Conservation (phyloP, 2,888 invertebrate species). For the Drosophila mimetica region DNA sequence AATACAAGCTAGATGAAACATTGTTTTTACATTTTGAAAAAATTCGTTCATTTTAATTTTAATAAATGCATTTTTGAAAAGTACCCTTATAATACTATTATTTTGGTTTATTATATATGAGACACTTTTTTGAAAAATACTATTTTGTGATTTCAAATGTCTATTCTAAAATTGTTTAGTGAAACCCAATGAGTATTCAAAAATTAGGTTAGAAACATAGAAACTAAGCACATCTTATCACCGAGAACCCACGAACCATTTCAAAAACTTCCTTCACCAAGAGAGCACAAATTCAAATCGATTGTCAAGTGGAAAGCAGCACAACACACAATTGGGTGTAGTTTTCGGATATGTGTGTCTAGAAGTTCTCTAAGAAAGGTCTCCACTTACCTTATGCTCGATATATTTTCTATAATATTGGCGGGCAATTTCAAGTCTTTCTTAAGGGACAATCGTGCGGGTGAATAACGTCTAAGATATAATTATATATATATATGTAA, state of each 20-base stretch:
- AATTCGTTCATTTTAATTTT: too few relatives aligned
- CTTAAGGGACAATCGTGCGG: slow-evolving; percentile 92
- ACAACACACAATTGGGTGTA: slow-evolving; percentile 2
- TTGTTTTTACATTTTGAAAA: too few relatives aligned
- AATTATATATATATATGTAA: slow-evolving; percentile 36
- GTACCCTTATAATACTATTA: too few relatives aligned
- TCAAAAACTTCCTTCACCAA: background rate
- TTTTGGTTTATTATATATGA: too few relatives aligned
- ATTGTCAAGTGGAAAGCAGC: slow-evolving; percentile 8
- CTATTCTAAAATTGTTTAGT: too few relatives aligned
- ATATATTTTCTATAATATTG: slow-evolving; percentile 91
- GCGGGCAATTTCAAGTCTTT: slow-evolving; percentile 92
- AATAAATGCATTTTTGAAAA: too few relatives aligned
- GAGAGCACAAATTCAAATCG: slow-evolving; percentile 1
- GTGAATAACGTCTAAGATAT: slow-evolving; percentile 91
- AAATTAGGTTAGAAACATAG: too few relatives aligned
- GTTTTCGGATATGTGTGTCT: slow-evolving; percentile 24
- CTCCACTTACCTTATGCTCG: slow-evolving; percentile 89
- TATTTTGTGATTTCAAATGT: too few relatives aligned
- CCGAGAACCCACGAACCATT: background rate
- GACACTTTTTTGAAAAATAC: too few relatives aligned
- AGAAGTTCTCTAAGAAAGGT: slow-evolving; percentile 18
- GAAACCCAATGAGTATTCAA: too few relatives aligned
- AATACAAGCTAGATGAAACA: too few relatives aligned
- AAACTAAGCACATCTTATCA: background rate